Conservation (phyloP, 2,888 invertebrate species). For the Cactoblastis cactorum region DNA sequence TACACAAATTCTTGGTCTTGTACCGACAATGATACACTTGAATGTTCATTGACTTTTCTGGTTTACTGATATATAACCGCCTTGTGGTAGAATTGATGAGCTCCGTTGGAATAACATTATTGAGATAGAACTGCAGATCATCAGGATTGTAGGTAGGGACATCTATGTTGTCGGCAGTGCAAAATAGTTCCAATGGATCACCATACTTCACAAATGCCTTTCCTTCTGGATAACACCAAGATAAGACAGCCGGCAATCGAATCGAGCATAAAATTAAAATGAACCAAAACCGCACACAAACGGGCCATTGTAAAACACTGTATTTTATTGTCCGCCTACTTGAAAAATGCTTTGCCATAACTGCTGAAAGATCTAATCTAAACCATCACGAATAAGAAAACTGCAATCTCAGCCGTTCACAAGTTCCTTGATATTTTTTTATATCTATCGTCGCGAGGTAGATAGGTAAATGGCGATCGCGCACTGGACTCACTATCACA, state of each 20-base stretch:
- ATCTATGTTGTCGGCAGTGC: conserved; percentile 66
- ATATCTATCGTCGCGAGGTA: conserved; percentile 39
- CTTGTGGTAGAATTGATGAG: conserved; percentile 82
- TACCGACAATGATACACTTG: conserved; percentile 76
- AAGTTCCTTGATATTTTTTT: conserved; percentile 62
- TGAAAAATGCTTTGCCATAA: conserved; percentile 53
- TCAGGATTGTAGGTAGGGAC: conserved; percentile 45
- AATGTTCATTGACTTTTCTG: conserved; percentile 62
- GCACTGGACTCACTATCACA: conserved; percentile 58
- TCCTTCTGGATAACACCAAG: conserved; percentile 72
- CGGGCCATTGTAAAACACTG: conserved; percentile 47
- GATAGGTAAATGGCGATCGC: conserved; percentile 54
- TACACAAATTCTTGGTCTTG: conserved; percentile 45
- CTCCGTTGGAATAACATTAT: too few relatives aligned
- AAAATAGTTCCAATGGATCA: conserved; percentile 81
- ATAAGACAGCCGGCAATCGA: conserved; percentile 56
- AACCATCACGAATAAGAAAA: conserved; percentile 58
- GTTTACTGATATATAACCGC: conserved; percentile 74
- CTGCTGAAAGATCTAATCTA: conserved; percentile 44
- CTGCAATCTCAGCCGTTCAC: conserved; percentile 45
- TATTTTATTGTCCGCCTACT: conserved; percentile 51
- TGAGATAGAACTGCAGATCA: conserved; percentile 73
- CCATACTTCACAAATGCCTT: conserved; percentile 80
- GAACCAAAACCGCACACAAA: conserved; percentile 60
- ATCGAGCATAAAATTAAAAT: conserved; percentile 52